Evolutionary conservation across 1,140 invertebrate species (phyloP), one percentile per base, ranked within the genome.

Genomic region (Cheumatopsyche charites): DNA sequence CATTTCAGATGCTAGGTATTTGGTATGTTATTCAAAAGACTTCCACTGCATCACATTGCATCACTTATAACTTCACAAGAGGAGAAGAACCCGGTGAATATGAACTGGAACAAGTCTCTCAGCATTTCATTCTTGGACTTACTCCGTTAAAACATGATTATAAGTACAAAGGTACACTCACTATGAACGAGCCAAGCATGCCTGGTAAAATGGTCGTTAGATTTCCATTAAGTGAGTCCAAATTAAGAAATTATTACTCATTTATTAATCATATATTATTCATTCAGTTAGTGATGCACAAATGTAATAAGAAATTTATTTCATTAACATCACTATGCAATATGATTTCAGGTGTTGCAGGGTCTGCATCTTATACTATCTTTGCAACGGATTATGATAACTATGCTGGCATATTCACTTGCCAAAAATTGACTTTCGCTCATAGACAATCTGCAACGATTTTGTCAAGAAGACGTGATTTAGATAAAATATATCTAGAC

Each of bases 1-100:
- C 25, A 45, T 79, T 82, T 15, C 80, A 94, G 91, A 88, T 94
- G 80, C 79, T 94, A 45, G 92, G 92, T 0, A 78, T 90, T 15
- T 94, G 92, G 93, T 92, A 91, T 79, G 93, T 92, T 0, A 89
- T 94, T 15, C 90, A 94, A 80, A 94, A 94, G 81, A 93, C 92
- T 1, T 91, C 91, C 6, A 94, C 93, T 0, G 89, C 88, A 0
- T 93, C 91, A 42, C 86, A 88, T 73, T 94, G 93, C 79, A 87
- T 94, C 72, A 88, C 88, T 1, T 92, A 94, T 78, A 93, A 94
- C 79, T 92, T 92, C 78, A 90, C 88, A 0, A 83, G 83, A 65
- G 87, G 87, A 0, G 85, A 88, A 1, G 90, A 92, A 76, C 90
- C 90, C 0, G 86, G 87, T 0, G 86, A 88, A 74, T 92, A 91